Base-by-base conservation (phyloP, 30 jellyfish, hydroid and myxozoan species). In the Cassiopea xamachana region DNA sequence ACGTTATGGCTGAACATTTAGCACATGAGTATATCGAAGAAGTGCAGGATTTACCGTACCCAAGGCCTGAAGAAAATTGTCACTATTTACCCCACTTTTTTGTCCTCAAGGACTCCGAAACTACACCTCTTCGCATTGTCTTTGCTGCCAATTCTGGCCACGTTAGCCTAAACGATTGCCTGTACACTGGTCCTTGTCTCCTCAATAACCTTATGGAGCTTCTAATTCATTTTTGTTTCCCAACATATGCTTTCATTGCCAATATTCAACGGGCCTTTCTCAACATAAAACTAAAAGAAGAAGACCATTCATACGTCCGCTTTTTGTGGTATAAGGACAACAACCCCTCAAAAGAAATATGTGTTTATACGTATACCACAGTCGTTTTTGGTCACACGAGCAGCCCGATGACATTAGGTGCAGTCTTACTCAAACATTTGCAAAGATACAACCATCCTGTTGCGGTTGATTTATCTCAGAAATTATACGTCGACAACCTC, bases 211-310 rank as follows among this genome's bases (percentile, higher is more conserved):
- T 84, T 49, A 60, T 69, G 2, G 92, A 84, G 49, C 60, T 84
- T 18, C 76, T 70, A 7, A 27, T 27, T 58, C 44, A 45, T 18
- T 84, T 84, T 73, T 86, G 92, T 46, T 70, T 84, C 51, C 92
- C 92, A 17, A 49, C 69, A 84, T 84, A 71, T 43, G 92, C 92
- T 17, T 84, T 84, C 79, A 86, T 84, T 46, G 92, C 92, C 43
- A 84, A 69, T 60, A 84, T 84, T 9, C 86, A 84, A 27, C 39
- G 39, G 39, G 39, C 39, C 39, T 27, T 27, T 27, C 39, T 27
- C 39, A 27, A 27, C 39, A 27, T 27, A 27, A 27, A 27, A 27
- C 39, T 10, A 3, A 55, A 55, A 55, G 64, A 55, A 10, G 64
- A 10, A 55, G 64, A 55, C 64, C 12, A 10, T 10, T 10, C 64